Conservation (phyloP, 1,140 invertebrate genomes). For the Thaumetopoea pityocampa region DNA sequence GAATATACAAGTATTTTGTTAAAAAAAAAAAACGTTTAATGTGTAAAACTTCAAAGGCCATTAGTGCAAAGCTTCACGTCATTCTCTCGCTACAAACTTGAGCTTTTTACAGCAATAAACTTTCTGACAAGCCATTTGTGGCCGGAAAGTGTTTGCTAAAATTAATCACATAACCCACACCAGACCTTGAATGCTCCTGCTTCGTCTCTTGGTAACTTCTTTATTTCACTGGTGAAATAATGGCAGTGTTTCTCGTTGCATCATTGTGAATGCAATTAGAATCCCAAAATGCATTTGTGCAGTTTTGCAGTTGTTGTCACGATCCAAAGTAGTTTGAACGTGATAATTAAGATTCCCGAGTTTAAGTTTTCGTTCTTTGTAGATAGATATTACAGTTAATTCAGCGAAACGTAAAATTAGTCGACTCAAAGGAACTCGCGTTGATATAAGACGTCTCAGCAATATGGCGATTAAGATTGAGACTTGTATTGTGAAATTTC, state of each 20-base stretch:
- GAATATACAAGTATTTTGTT: conserved; percentile 12
- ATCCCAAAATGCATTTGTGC: conserved; percentile 14
- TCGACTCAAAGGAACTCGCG: conserved; percentile 42
- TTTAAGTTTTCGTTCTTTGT: conserved; percentile 44
- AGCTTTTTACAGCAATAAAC: conserved; percentile 48
- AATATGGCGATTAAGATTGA: conserved; percentile 12
- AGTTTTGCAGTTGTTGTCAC: conserved; percentile 16
- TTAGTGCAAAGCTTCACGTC: conserved; percentile 44
- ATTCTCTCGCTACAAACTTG: conserved; percentile 36
- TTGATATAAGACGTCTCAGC: conserved; percentile 26
- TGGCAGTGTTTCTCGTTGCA: conserved; percentile 10
- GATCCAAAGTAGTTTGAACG: conserved; percentile 16
- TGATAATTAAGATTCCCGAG: conserved; percentile 35
- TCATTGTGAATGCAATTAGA: conserved; percentile 13
- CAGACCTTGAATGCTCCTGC: conserved; percentile 26
- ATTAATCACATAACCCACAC: conserved; percentile 41
- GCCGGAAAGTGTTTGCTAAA: conserved; percentile 36
- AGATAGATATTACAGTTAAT: conserved; percentile 32
- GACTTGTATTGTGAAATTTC: conserved; percentile 18
- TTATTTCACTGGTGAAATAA: conserved; percentile 32
- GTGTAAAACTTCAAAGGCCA: conserved; percentile 38
- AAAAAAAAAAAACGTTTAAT: conserved; percentile 36
- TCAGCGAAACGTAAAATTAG: conserved; percentile 44
- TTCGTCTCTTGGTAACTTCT: conserved; percentile 30
- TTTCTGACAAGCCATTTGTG: conserved; percentile 47